Percentiles rank a stretch among this genome's conserved stretches.
phyloP scores from a whole-genome alignment of 2,797 vertebrate species.

The Amniataba percoides region DNA sequence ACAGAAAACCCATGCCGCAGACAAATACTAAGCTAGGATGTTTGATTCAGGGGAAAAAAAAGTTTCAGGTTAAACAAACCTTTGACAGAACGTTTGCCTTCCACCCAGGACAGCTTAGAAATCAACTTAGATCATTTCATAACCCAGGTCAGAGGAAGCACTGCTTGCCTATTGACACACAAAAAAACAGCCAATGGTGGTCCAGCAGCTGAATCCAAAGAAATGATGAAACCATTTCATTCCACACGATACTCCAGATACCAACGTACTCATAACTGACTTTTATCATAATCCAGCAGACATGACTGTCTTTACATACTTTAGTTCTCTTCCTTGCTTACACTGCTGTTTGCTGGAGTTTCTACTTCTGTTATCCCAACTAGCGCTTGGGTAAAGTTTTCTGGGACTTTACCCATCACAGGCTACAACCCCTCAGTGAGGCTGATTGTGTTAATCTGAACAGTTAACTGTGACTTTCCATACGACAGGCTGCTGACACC shows the following conservation, averaged over 20 bases:
- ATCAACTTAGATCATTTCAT: slow-evolving; percentile 7
- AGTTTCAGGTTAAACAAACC: not conserved
- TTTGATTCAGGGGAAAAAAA: not conserved
- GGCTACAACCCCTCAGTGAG: not conserved
- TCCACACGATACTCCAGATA: not conserved
- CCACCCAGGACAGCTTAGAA: not conserved
- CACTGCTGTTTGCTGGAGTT: not conserved
- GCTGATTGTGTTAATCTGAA: not conserved
- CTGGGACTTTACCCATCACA: not conserved
- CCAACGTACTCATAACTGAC: not conserved
- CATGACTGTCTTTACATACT: not conserved
- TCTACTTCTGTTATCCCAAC: not conserved
- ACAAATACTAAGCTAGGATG: not conserved
- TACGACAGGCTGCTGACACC: not conserved
- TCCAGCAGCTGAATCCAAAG: not conserved
- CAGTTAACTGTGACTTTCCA: not conserved
- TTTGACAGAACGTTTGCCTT: not conserved
- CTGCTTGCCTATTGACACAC: not conserved
- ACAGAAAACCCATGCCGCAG: not conserved
- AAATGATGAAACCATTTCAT: not conserved
- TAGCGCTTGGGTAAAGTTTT: not conserved
- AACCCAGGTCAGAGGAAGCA: slow-evolving; percentile 7
- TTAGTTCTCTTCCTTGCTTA: not conserved
- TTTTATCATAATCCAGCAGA: no score
- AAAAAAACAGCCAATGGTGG: not conserved